Evolutionary conservation across 2,888 invertebrate species (phyloP).

Genomic region (Agonopterix subpropinquella): DNA sequence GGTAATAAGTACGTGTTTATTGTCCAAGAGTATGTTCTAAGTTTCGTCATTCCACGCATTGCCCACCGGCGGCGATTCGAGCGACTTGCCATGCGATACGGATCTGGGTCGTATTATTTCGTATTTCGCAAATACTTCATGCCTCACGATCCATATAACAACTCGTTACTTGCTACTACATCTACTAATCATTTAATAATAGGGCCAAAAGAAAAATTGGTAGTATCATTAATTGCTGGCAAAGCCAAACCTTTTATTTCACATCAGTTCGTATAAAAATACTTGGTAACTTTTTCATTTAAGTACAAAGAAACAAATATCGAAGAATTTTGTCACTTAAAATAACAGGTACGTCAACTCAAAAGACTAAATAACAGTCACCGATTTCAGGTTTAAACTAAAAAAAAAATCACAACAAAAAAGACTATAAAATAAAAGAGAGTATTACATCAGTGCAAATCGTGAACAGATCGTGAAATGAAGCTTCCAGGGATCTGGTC

Average conservation of each 20-base stretch:
- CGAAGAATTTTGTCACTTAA: constrained; percentile 39
- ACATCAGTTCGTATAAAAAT: constrained; percentile 40
- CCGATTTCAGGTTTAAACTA: constrained; percentile 44
- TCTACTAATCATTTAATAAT: constrained; percentile 25
- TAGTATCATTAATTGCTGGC: constrained; percentile 34
- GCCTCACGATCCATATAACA: constrained; percentile 42
- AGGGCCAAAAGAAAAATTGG: constrained; percentile 29
- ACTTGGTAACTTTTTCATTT: constrained; percentile 33
- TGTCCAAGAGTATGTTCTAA: constrained; percentile 37
- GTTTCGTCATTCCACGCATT: constrained; percentile 33
- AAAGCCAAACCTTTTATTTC: constrained; percentile 43
- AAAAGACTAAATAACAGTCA: constrained; percentile 48
- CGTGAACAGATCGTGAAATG: constrained; percentile 44
- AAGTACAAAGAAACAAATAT: constrained; percentile 22
- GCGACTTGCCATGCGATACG: constrained; percentile 44
- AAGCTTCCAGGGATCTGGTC: constrained; percentile 31
- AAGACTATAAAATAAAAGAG: constrained; percentile 39
- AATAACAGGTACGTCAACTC: constrained; percentile 74
- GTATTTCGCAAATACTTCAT: constrained; percentile 58
- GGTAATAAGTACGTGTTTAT: constrained; percentile 37
- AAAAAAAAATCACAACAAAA: constrained; percentile 49
- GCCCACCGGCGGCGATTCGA: constrained; percentile 39
- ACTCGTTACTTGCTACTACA: constrained; percentile 20
- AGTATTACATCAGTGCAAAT: constrained; percentile 62
- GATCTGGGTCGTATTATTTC: constrained; percentile 61